Conservation (phyloP, 1,140 invertebrate species). For the Panagrolaimus sp. region DNA sequence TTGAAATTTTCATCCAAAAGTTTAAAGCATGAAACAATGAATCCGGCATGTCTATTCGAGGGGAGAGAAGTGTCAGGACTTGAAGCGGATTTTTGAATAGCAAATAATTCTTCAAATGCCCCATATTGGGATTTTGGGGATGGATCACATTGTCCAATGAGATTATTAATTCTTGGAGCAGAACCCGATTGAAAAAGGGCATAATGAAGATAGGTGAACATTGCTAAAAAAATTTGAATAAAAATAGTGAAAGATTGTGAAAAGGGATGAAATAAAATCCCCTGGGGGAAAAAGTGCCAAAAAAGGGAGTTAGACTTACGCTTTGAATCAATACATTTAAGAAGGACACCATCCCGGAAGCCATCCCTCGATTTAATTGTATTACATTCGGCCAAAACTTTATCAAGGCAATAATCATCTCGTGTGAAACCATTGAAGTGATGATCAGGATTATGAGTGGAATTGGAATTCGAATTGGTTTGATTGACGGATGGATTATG, state of each 20-base stretch:
- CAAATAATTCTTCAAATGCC: constrained; percentile 50
- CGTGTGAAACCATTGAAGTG: constrained; percentile 33
- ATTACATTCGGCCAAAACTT: constrained; percentile 48
- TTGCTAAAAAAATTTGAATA: constrained; percentile 35
- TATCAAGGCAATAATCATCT: constrained; percentile 44
- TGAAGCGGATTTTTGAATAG: constrained; percentile 44
- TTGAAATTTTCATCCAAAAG: constrained; percentile 42
- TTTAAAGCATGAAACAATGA: constrained; percentile 51
- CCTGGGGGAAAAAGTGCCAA: not conserved
- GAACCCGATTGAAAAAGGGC: constrained; percentile 26
- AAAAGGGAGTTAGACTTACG: constrained; percentile 32
- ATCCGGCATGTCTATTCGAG: constrained; percentile 46
- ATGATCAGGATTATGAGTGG: constrained; percentile 8
- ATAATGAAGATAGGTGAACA: constrained; percentile 51
- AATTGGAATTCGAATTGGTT: not conserved
- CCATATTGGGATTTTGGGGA: constrained; percentile 23
- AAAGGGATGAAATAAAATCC: no score
- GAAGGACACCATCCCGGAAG: constrained; percentile 43
- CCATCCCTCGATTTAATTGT: constrained; percentile 27
- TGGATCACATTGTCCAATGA: constrained; percentile 18
- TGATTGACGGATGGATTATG: constrained; percentile 24
- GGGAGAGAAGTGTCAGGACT: constrained; percentile 33
- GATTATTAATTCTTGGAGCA: constrained; percentile 12
- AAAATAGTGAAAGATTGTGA: not conserved
- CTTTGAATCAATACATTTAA: constrained; percentile 51